Evolutionary conservation across 2,113 vertebrate species (phyloP).

Genomic region (Dicerorhinus sumatrensis): DNA sequence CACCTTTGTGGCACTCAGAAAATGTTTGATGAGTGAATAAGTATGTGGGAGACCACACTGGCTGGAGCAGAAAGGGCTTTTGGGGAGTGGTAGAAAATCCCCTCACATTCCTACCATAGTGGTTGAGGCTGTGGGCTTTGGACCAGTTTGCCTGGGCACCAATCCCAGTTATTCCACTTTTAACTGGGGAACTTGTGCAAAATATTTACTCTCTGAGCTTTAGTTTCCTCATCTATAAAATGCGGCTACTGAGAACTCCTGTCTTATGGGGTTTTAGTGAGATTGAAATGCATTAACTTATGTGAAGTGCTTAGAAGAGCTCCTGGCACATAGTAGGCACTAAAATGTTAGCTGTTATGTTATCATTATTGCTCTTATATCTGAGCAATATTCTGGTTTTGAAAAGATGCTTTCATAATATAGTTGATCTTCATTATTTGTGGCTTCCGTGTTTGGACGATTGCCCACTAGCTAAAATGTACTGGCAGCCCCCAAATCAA

Average conservation of each 20-base stretch:
- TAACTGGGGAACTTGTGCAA: background rate
- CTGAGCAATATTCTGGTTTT: background rate
- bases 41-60: background rate
- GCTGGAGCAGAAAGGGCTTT: background rate
- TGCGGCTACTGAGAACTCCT: background rate
- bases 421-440: background rate
- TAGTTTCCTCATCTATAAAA: constrained; percentile 21
- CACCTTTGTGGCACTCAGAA: background rate
- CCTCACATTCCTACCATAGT: background rate
- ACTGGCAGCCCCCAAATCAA: background rate
- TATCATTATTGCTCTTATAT: background rate
- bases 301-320: background rate
- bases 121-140: background rate
- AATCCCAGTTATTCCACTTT: background rate
- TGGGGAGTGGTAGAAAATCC: background rate
- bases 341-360: background rate
- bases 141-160: background rate
- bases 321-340: background rate
- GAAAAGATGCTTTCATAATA: background rate
- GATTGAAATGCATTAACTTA: background rate
- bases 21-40: background rate
- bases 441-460: background rate
- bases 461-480: background rate
- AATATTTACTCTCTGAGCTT: background rate
- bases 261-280: background rate